A percentile compares a stretch with the other conserved stretches of the same genome.
phyloP scores from a whole-genome alignment of 1,140 invertebrate genomes.

The Hermetia illucens region DNA sequence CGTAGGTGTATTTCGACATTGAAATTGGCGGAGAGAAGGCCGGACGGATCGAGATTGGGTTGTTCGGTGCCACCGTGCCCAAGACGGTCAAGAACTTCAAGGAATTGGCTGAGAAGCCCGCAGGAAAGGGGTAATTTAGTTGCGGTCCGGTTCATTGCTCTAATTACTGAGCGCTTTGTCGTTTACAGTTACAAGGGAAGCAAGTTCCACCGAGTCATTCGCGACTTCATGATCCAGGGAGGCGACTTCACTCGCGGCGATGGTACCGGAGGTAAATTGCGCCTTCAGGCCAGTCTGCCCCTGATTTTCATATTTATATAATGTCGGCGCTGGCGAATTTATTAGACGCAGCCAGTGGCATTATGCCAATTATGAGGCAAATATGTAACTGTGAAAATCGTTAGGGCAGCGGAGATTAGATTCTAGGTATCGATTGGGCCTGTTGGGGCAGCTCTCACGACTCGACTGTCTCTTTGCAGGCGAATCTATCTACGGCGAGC shows the following conservation, averaged over 20 bases:
- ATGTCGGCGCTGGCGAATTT: too few relatives aligned
- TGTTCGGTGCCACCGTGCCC: constrained; percentile 91
- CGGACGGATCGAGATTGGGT: constrained; percentile 80
- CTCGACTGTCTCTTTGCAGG: constrained; percentile 37
- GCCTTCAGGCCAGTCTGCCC: too few relatives aligned
- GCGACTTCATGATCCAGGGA: constrained; percentile 93
- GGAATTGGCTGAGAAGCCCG: constrained; percentile 61
- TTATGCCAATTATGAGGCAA: too few relatives aligned
- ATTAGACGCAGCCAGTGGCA: too few relatives aligned
- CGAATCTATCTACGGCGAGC: constrained; percentile 83
- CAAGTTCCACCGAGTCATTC: constrained; percentile 86
- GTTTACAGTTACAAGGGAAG: constrained; percentile 56
- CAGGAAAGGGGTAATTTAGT: constrained; percentile 55
- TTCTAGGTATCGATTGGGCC: too few relatives aligned
- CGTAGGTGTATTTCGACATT: constrained; percentile 89
- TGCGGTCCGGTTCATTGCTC: not conserved
- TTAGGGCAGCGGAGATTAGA: too few relatives aligned
- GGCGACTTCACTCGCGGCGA: constrained; percentile 87
- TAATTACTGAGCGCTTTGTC: not conserved
- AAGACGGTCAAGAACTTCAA: constrained; percentile 89
- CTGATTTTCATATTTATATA: too few relatives aligned
- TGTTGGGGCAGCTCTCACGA: too few relatives aligned
- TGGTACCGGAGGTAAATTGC: constrained; percentile 65
- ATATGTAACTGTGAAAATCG: too few relatives aligned
- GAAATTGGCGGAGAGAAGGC: constrained; percentile 61